Evolutionary conservation across 2,888 invertebrate genomes (phyloP).

Genomic region (Eremobia ochroleuca): DNA sequence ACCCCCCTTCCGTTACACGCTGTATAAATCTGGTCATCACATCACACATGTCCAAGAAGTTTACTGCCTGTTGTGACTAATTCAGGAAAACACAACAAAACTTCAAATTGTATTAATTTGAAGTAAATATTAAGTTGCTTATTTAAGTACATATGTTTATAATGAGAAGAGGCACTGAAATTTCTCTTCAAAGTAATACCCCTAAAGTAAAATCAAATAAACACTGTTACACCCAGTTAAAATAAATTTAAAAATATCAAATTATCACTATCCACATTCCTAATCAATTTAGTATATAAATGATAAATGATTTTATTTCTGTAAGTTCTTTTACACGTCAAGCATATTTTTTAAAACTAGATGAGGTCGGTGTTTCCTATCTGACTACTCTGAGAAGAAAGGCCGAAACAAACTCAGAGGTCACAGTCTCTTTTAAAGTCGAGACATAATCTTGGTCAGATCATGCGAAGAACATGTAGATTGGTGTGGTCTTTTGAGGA

Average conservation of each 20-base stretch:
- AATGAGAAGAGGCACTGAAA: background rate
- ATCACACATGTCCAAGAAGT: background rate
- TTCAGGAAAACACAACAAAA: background rate
- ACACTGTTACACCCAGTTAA: background rate
- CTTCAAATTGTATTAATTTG: too few relatives aligned
- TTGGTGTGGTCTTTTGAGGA: background rate
- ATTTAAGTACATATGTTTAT: background rate
- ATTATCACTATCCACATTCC: background rate
- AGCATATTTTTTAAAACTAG: too few relatives aligned
- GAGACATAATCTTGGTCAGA: too few relatives aligned
- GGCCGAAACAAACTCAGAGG: too few relatives aligned
- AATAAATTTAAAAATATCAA: background rate
- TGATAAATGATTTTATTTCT: background rate
- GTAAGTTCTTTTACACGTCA: background rate
- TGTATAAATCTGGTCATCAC: too few relatives aligned
- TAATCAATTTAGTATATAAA: background rate
- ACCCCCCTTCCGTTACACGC: too few relatives aligned
- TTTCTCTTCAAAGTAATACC: background rate
- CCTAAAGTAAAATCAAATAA: background rate
- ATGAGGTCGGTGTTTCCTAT: too few relatives aligned
- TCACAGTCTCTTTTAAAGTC: too few relatives aligned
- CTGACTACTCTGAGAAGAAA: too few relatives aligned
- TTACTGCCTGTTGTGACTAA: background rate
- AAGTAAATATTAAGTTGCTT: background rate
- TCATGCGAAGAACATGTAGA: too few relatives aligned